phyloP scores from a whole-genome alignment of 2,888 invertebrate genomes.

The Drosophila putrida region DNA sequence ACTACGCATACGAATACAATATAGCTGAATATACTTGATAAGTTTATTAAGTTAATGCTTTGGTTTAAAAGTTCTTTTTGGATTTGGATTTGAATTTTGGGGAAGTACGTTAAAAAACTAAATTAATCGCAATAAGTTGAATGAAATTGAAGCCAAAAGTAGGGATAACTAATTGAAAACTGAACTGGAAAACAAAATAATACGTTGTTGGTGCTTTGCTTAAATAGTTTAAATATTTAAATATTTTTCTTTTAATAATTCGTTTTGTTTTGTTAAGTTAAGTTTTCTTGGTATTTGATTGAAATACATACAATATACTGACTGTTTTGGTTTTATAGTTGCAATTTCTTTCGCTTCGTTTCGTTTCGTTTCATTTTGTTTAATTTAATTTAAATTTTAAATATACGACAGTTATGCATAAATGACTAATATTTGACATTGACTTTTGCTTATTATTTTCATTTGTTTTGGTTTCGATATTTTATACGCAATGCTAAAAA shows the following conservation, averaged over 20 bases:
- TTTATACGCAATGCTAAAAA: conserved; percentile 76
- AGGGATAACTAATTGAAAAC: conserved; percentile 17
- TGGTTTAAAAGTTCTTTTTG: conserved; percentile 27
- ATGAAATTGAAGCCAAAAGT: conserved; percentile 9
- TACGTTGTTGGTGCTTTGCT: conserved; percentile 35
- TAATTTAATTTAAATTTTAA: conserved; percentile 45
- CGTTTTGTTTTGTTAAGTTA: conserved; percentile 22
- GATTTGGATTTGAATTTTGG: conserved; percentile 25
- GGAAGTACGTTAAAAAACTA: conserved; percentile 20
- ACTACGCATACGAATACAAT: conserved; percentile 79
- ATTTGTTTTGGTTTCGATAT: conserved; percentile 37
- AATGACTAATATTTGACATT: conserved; percentile 73
- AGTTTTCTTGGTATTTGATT: conserved; percentile 41
- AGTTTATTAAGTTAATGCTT: conserved; percentile 52
- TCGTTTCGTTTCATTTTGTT: conserved; percentile 57
- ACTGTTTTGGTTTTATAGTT: conserved; percentile 51
- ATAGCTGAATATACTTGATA: conserved; percentile 69
- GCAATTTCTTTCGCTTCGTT: conserved; percentile 33
- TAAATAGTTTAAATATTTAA: conserved; percentile 50
- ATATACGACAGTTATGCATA: conserved; percentile 82
- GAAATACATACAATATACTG: conserved; percentile 54
- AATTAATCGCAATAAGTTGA: not conserved
- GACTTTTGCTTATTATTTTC: conserved; percentile 50
- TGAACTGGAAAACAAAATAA: conserved; percentile 8
- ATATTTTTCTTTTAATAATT: conserved; percentile 20